Evolutionary conservation across 2,888 invertebrate genomes (phyloP), one percentile per base, ranked within the genome.

Genomic region (Anoplius nigerrimus): DNA sequence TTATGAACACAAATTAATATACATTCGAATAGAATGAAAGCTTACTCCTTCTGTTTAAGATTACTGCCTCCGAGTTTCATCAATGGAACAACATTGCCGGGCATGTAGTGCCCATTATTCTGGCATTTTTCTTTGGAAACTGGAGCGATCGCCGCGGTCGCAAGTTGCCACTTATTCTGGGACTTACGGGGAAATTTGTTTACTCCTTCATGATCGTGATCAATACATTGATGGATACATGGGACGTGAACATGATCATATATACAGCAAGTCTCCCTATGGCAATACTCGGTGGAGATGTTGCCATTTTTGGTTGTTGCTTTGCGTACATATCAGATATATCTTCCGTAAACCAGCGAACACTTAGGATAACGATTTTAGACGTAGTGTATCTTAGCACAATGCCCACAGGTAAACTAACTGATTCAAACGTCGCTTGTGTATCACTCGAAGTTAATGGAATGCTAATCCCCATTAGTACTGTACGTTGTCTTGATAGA

Each of bases 281-380:
- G 88, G 94, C 94, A 0, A 81, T 95, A 55, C 93, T 95, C 0
- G 95, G 95, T 0, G 94, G 94, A 0, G 95, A 95, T 84, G 91
- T 95, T 46, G 94, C 95, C 0, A 94, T 95, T 76, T 95, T 95
- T 84, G 94, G 94, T 0, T 93, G 93, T 0, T 93, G 93, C 71
- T 95, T 95, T 83, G 91, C 95, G 0, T 97, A 97, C 85, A 91
- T 97, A 56, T 93, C 95, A 0, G 96, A 97, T 81, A 91, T 96
- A 20, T 93, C 95, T 0, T 91, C 93, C 0, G 78, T 92, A 0
- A 89, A 92, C 67, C 92, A 93, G 76, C 91, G 97, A 67, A 97
- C 97, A 0, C 86, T 95, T 20, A 90, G 97, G 69, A 93, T 97
- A 2, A 95, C 95, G 0, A 92, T 97, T 58, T 88, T 97, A 62